These are phyloP conservation scores for Aphyosemion australe DNA, from an alignment of 2,113 vertebrate species.

Conservation along the genomic window DNA sequence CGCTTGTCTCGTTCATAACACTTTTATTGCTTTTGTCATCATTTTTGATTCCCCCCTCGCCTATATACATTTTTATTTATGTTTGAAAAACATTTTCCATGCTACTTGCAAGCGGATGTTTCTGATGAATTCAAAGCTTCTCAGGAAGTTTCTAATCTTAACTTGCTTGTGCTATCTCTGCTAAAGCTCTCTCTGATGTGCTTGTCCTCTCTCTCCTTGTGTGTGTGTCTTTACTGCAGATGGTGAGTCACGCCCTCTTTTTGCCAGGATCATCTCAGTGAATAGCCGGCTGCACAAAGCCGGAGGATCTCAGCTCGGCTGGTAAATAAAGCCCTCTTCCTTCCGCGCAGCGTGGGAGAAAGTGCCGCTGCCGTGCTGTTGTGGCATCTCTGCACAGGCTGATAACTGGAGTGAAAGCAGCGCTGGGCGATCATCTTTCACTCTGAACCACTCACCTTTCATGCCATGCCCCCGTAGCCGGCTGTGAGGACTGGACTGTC, in stretches of 20 bases:
- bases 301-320: slow-evolving; percentile 63
- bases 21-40: slow-evolving; percentile 8
- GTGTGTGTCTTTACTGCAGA: slow-evolving; percentile 70
- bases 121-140: not conserved
- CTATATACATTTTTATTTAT: not conserved
- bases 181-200: slow-evolving; percentile 36
- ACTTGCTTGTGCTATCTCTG: slow-evolving; percentile 18
- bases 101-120: too few species aligned
- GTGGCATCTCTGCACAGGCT: slow-evolving; percentile 45
- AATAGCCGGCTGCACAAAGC: slow-evolving; percentile 66
- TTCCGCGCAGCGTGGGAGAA: slow-evolving; percentile 63
- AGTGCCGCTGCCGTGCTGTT: slow-evolving; percentile 60
- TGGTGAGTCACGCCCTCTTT: slow-evolving; percentile 64
- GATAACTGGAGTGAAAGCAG: slow-evolving; percentile 72
- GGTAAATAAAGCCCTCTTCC: slow-evolving; percentile 55
- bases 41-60: slow-evolving; percentile 13
- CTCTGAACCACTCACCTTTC: slow-evolving; percentile 69
- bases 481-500: slow-evolving; percentile 39
- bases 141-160: not conserved
- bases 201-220: slow-evolving; percentile 27
- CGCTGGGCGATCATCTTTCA: slow-evolving; percentile 81
- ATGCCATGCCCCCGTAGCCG: slow-evolving; percentile 59
- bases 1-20: slow-evolving; percentile 6
- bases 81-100: too few species aligned
- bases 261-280: slow-evolving; percentile 43